Percentiles rank a stretch among this genome's conserved stretches.
phyloP scores from a whole-genome alignment of 2,797 vertebrate genomes.

The Tadarida brasiliensis region DNA sequence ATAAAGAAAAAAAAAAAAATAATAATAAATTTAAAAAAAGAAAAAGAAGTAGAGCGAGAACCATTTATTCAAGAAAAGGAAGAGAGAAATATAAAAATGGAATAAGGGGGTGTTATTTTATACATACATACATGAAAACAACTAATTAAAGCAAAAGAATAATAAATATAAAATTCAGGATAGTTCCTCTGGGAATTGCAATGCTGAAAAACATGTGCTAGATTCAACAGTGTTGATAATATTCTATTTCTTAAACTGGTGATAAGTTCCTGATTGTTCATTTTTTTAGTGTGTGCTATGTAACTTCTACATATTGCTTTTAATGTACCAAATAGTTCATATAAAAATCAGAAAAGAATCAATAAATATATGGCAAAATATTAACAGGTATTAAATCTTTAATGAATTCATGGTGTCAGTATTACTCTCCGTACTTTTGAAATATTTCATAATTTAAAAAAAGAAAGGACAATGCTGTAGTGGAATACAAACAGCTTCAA shows the following conservation, averaged over 20 bases:
- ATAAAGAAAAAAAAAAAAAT: too few relatives aligned
- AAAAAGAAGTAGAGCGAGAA: background rate
- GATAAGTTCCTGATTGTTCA: background rate
- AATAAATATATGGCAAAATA: background rate
- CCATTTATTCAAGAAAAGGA: background rate
- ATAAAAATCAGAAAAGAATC: background rate
- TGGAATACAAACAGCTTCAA: background rate
- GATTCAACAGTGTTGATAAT: background rate
- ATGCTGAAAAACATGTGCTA: background rate
- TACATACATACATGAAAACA: background rate
- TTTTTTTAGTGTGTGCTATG: background rate
- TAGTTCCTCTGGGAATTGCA: background rate
- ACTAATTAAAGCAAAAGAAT: background rate
- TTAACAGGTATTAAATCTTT: background rate
- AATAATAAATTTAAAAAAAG: too few relatives aligned
- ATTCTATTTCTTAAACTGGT: background rate
- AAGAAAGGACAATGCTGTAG: background rate
- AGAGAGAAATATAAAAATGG: background rate
- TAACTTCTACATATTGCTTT: background rate
- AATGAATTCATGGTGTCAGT: background rate
- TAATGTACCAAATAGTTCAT: background rate
- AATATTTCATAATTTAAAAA: background rate
- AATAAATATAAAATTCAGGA: background rate
- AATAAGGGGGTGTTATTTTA: background rate
- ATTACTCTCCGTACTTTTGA: background rate